phyloP scores from a whole-genome alignment of 2,113 vertebrate species.

The Tichodroma muraria region DNA sequence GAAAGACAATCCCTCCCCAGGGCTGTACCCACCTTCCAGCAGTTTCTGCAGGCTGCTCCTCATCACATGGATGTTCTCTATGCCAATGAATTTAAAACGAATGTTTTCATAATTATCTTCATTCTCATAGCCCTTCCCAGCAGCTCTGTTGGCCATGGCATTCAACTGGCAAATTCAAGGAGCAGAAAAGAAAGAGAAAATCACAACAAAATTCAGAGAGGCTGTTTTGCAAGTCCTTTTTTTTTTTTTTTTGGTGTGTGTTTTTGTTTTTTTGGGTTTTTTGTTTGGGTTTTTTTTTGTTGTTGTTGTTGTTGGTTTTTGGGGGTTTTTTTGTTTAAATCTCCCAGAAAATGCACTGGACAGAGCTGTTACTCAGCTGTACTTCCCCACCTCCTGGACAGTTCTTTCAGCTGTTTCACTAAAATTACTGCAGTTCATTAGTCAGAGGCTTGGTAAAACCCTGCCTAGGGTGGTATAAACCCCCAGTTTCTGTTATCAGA shows the following conservation, averaged over 20 bases:
- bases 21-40: slow-evolving; percentile 73
- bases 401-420: not conserved
- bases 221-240: not conserved
- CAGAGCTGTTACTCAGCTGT: not conserved
- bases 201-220: not conserved
- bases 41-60: slow-evolving; percentile 79
- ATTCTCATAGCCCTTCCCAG: slow-evolving; percentile 84
- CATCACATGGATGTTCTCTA: slow-evolving; percentile 86
- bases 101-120: slow-evolving; percentile 80
- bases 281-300: no score
- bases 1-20: not conserved
- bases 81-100: slow-evolving; percentile 80
- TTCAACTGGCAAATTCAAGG: slow-evolving; percentile 68
- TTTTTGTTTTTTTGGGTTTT: no score
- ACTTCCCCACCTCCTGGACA: not conserved
- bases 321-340: not conserved
- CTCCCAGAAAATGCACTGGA: not conserved
- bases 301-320: no score
- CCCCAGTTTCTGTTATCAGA: not conserved
- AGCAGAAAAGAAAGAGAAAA: not conserved
- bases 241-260: no score
- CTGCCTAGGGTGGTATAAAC: not conserved
- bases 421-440: not conserved
- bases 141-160: slow-evolving; percentile 79
- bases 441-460: not conserved